Evolutionary conservation across 2,888 invertebrate genomes (phyloP), one percentile per base, ranked within the genome.

Genomic region (Liodrosophila aerea): DNA sequence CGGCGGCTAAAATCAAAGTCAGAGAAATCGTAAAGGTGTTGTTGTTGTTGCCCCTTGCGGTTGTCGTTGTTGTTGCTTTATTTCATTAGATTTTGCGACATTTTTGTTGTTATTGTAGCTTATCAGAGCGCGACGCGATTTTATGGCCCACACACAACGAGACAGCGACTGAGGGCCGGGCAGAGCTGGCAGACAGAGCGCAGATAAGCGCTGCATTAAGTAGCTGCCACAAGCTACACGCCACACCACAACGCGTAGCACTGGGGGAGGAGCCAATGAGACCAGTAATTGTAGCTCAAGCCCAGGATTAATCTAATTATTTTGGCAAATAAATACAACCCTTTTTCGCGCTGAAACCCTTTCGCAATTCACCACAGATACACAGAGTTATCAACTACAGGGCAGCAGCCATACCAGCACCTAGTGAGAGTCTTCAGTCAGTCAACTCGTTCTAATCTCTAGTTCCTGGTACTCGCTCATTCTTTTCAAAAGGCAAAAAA

Each of bases 251-350:
- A 5, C 2, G 22, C 41, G 61, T 53, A 39, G 15, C 34, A 44
- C 47, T 70, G 67, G 73, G 53, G 76, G 80, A 73, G 68, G 46
- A 37, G 61, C 83, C 86, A 86, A 82, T 86, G 64, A 64, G 85
- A 83, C 82, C 82, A 78, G 70, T 69, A 67, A 84, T 75, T 58
- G 63, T 43, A 47, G 62, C 75, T 22, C 41, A 12, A 27, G 66
- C 49, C 64, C 54, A 60, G 89, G 89, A 87, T 89, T 82, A 88
- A 87, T 87, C 87, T 88, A 88, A 88, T 88, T 81, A 89, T 87
- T 88, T 89, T 88, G 51, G 62, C 76, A 87, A 88, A 88, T 86
- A 81, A 85, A 76, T 61, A 36, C 76, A 82, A 78, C 63, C 80
- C 76, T 75, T 77, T 60, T 49, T 44, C 22, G 40, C 47, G 34